A percentile compares a stretch with the other conserved stretches of the same genome.
Conservation (phyloP, 92 coral and sea anemone genomes). For the Umimayanthus chanpuru region DNA sequence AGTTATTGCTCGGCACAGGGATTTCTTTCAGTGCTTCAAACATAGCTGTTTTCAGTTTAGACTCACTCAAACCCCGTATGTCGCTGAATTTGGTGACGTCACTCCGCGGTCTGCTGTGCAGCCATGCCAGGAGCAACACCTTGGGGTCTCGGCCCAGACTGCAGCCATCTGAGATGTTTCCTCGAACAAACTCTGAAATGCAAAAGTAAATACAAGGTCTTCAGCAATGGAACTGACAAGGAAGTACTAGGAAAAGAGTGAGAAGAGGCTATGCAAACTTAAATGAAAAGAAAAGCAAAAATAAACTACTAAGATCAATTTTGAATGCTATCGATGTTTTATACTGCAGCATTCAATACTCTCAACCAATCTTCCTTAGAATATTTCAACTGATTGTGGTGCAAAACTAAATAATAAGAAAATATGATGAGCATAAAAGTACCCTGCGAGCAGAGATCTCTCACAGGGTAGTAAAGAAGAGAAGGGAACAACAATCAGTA, state of each 20-base stretch:
- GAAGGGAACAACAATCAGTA: too few relatives aligned
- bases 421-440: too few relatives aligned
- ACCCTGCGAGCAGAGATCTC: too few relatives aligned
- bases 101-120: slow-evolving; percentile 17
- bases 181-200: slow-evolving; percentile 1
- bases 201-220: not conserved
- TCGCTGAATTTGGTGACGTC: slow-evolving; percentile 16
- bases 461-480: too few relatives aligned
- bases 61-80: slow-evolving; percentile 16
- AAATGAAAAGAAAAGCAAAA: too few relatives aligned
- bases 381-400: too few relatives aligned
- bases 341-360: too few relatives aligned
- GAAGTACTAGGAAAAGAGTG: not conserved
- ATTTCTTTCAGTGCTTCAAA: not conserved
- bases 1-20: not conserved
- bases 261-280: not conserved
- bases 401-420: too few relatives aligned
- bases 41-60: slow-evolving; percentile 13
- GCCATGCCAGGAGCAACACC: slow-evolving; percentile 15
- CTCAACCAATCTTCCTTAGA: too few relatives aligned
- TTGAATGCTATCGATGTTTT: too few relatives aligned
- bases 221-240: too few relatives aligned
- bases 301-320: too few relatives aligned
- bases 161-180: not conserved
- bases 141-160: not conserved